A percentile compares a stretch with the other conserved stretches of the same genome.
phyloP scores from a whole-genome alignment of 2,113 vertebrate genomes.

The Macroglossus sobrinus region DNA sequence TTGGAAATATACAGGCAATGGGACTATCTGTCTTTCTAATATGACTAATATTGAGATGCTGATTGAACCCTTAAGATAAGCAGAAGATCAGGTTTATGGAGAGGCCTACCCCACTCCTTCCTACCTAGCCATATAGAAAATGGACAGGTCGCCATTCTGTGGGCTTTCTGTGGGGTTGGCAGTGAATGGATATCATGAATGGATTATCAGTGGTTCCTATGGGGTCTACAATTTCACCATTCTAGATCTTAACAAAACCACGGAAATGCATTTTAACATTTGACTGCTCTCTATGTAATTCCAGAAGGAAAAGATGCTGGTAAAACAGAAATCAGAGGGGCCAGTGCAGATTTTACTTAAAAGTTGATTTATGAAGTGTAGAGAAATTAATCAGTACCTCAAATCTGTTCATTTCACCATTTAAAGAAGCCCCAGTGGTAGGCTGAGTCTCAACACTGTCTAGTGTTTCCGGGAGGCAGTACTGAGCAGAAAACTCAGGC shows the following conservation, averaged over 20 bases:
- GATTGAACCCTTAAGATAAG: background rate
- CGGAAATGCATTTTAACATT: background rate
- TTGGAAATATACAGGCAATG: background rate
- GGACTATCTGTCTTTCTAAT: background rate
- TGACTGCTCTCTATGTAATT: background rate
- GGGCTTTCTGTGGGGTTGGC: background rate
- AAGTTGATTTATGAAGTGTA: constrained; percentile 21
- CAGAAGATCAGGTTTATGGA: background rate
- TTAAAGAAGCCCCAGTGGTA: background rate
- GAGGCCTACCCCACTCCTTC: rapidly evolving
- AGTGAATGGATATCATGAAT: background rate
- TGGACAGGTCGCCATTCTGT: background rate
- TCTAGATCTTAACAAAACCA: background rate
- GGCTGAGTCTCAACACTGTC: background rate
- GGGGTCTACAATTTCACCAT: background rate
- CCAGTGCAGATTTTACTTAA: background rate
- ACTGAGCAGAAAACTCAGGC: background rate
- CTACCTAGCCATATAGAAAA: background rate
- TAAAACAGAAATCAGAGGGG: background rate
- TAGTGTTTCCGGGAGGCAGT: background rate
- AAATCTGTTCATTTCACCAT: constrained; percentile 12
- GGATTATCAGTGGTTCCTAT: background rate
- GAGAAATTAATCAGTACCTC: background rate
- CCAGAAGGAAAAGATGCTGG: constrained; percentile 7
- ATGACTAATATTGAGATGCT: background rate